Percentiles rank a stretch among this genome's conserved stretches.
Conservation (phyloP, 2,113 vertebrate species). For the Lampris incognitus region DNA sequence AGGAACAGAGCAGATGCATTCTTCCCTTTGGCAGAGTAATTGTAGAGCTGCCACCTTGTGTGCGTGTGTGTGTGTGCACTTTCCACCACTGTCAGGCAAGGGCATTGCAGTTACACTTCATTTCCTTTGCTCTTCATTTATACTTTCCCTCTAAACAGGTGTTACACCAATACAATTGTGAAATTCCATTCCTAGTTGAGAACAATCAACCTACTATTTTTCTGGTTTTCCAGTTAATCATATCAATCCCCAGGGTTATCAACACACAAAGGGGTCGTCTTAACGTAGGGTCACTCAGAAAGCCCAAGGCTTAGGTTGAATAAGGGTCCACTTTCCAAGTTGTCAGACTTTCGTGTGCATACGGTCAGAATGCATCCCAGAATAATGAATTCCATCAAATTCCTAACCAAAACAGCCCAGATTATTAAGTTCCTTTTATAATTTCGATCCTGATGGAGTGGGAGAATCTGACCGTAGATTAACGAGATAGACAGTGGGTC, state of each 20-base stretch:
- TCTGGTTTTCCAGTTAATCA: conserved; percentile 25
- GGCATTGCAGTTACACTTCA: conserved; percentile 21
- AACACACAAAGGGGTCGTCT: conserved; percentile 19
- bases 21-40: conserved; percentile 52
- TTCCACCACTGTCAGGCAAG: conserved; percentile 28
- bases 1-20: conserved; percentile 37
- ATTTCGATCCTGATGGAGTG: conserved; percentile 3
- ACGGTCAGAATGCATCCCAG: conserved; percentile 30
- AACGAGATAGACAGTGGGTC: conserved; percentile 48
- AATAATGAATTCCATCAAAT: conserved; percentile 50
- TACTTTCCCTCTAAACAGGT: conserved; percentile 9
- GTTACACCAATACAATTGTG: background rate
- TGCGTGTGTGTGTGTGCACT: background rate
- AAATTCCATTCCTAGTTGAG: background rate
- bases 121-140: conserved; percentile 32
- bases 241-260: conserved; percentile 21
- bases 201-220: conserved; percentile 1
- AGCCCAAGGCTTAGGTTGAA: conserved; percentile 43
- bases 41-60: conserved; percentile 42
- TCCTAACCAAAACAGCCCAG: conserved; percentile 24
- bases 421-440: conserved; percentile 30
- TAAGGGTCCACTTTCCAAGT: conserved; percentile 34
- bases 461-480: conserved; percentile 1
- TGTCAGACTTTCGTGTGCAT: conserved; percentile 22
- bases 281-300: conserved; percentile 2